Conservation (phyloP, 2,888 invertebrate genomes). For the Aplocera efformata region DNA sequence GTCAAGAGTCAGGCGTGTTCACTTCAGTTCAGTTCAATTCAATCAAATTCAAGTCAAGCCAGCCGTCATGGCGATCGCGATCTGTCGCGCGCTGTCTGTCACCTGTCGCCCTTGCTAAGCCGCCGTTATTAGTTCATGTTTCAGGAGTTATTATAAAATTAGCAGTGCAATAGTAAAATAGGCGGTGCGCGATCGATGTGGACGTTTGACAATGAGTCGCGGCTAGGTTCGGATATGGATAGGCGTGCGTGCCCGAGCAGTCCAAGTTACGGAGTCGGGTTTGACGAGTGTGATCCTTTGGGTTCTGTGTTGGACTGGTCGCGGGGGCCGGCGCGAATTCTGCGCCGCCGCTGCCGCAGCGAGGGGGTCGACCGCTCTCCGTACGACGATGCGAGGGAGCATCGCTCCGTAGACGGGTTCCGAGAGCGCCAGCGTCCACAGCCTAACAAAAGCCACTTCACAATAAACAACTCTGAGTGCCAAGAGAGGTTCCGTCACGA, state of each 20-base stretch:
- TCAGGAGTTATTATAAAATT: constrained; percentile 64
- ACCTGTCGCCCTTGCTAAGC: constrained; percentile 60
- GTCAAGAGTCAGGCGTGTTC: too few relatives aligned
- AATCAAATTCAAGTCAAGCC: constrained; percentile 24
- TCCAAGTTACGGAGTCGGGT: constrained; percentile 72
- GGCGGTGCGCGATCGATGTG: constrained; percentile 60
- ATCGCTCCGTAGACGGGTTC: constrained; percentile 52
- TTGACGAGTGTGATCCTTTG: constrained; percentile 70
- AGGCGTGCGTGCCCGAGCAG: constrained; percentile 68
- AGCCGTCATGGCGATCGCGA: constrained; percentile 51
- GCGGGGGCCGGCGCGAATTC: constrained; percentile 62
- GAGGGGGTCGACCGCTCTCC: constrained; percentile 74
- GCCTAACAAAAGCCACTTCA: constrained; percentile 65
- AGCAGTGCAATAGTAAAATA: constrained; percentile 66
- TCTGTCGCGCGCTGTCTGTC: constrained; percentile 61
- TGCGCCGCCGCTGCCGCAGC: constrained; percentile 74
- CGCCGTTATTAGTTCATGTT: constrained; percentile 57
- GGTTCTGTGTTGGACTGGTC: constrained; percentile 67
- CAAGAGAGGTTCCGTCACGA: constrained; percentile 59
- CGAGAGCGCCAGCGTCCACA: constrained; percentile 49
- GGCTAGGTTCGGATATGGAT: constrained; percentile 72
- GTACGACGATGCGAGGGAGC: constrained; percentile 69
- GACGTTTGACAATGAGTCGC: constrained; percentile 66
- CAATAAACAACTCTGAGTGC: constrained; percentile 51
- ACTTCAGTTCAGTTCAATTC: too few relatives aligned